A percentile compares a stretch with the other conserved stretches of the same genome.
Evolutionary conservation across 2,888 invertebrate genomes (phyloP).

Genomic region (Eupithecia centaureata): DNA sequence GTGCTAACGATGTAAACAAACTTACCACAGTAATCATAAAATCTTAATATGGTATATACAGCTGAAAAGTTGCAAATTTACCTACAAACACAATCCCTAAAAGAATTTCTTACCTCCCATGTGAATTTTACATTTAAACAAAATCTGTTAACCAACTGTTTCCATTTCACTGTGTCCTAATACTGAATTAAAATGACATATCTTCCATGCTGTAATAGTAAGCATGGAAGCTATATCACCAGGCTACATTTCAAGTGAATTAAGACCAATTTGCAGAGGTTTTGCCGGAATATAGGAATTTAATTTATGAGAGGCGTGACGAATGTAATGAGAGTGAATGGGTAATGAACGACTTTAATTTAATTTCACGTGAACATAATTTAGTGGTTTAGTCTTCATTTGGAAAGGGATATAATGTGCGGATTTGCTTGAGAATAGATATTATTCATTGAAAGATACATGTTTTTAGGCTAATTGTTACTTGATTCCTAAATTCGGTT

Average conservation of each 20-base stretch:
- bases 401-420: background rate
- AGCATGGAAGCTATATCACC: too few species aligned
- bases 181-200: conserved; percentile 72
- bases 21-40: too few species aligned
- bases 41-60: too few species aligned
- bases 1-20: too few species aligned
- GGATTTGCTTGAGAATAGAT: background rate
- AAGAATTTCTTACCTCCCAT: too few species aligned
- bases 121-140: too few species aligned
- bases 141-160: conserved; percentile 13
- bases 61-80: too few species aligned
- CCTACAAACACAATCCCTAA: too few species aligned
- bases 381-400: conserved; percentile 30
- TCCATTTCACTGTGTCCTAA: conserved; percentile 43
- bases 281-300: conserved; percentile 76
- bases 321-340: conserved; percentile 68
- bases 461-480: too few species aligned
- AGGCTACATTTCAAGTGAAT: conserved; percentile 77
- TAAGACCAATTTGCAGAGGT: conserved; percentile 80
- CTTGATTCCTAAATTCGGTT: too few species aligned
- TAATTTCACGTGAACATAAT: conserved; percentile 55
- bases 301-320: conserved; percentile 73
- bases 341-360: conserved; percentile 72
- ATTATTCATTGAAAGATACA: too few species aligned
- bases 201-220: conserved; percentile 77